Percentiles rank a stretch among this genome's conserved stretches.
Evolutionary conservation across 2,797 vertebrate species (phyloP).

Genomic region (Staurois parvus): DNA sequence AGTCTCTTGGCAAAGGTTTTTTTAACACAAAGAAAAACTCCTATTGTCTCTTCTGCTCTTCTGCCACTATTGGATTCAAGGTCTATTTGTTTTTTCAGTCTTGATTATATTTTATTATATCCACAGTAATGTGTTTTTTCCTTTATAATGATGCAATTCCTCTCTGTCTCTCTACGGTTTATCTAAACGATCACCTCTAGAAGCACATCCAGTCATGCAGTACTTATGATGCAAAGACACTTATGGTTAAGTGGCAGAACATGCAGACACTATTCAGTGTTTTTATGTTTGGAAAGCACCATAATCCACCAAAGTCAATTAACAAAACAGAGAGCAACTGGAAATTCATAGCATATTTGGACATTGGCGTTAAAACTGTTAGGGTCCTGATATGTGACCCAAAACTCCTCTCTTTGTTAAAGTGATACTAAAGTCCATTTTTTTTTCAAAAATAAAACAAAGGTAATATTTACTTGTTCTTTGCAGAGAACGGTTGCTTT

Average conservation of each 20-base stretch:
- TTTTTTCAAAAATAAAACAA: too few relatives aligned
- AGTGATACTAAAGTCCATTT: too few relatives aligned
- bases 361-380: too few relatives aligned
- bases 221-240: slow-evolving; percentile 28
- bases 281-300: slow-evolving; percentile 15
- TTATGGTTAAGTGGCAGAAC: slow-evolving; percentile 37
- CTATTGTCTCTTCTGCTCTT: slow-evolving; percentile 3
- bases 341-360: background rate
- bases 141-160: slow-evolving; percentile 6
- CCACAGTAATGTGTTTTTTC: slow-evolving; percentile 3
- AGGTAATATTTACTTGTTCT: too few relatives aligned
- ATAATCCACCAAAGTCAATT: slow-evolving; percentile 8
- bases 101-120: slow-evolving; percentile 22
- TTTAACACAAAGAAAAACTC: slow-evolving; percentile 3
- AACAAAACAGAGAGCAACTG: slow-evolving; percentile 9
- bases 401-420: too few relatives aligned
- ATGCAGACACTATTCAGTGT: slow-evolving; percentile 9
- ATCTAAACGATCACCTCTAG: slow-evolving; percentile 36
- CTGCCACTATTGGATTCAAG: slow-evolving; percentile 11
- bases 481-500: too few relatives aligned
- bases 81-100: background rate
- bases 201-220: background rate
- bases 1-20: background rate
- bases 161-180: background rate
- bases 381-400: too few relatives aligned